Conservation (phyloP, 1,140 invertebrate species). For the Caerostris darwini region DNA sequence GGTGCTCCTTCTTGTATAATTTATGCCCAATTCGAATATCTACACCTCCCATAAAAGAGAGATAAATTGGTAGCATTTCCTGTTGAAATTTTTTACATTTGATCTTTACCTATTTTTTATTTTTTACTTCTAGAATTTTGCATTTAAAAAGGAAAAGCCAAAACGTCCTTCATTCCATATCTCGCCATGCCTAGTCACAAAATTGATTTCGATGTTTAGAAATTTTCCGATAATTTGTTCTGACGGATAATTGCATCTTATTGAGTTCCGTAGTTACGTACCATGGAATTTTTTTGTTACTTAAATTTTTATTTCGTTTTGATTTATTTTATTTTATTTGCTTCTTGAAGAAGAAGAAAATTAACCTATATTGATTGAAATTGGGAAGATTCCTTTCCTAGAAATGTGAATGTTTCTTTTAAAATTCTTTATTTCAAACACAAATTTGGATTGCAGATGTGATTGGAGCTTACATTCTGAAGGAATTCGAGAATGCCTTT, state of each 20-base stretch:
- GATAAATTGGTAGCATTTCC: slow-evolving; percentile 26
- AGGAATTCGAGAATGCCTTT: too few relatives aligned
- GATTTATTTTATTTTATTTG: slow-evolving; percentile 6
- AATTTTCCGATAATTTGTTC: slow-evolving; percentile 62
- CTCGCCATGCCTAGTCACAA: neutral
- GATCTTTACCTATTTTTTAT: neutral
- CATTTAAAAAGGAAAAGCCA: slow-evolving; percentile 22
- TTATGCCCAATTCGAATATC: slow-evolving; percentile 28
- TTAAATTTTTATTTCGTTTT: neutral
- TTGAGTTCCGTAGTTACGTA: slow-evolving; percentile 42
- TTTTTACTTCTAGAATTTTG: neutral
- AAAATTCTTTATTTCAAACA: neutral
- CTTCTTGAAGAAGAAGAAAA: neutral
- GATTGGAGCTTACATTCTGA: too few relatives aligned
- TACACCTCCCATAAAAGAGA: neutral
- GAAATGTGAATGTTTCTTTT: neutral
- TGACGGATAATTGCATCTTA: slow-evolving; percentile 61
- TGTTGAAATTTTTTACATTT: neutral
- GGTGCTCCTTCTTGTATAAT: neutral
- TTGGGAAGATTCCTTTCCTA: neutral
- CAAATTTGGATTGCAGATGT: neutral
- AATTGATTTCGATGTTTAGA: slow-evolving; percentile 53
- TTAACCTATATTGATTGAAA: slow-evolving; percentile 40
- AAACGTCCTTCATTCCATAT: neutral
- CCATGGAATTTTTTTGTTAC: neutral